Percentiles rank a stretch among this genome's conserved stretches.
phyloP scores from a whole-genome alignment of 2,797 vertebrate genomes.

The Artibeus lituratus region DNA sequence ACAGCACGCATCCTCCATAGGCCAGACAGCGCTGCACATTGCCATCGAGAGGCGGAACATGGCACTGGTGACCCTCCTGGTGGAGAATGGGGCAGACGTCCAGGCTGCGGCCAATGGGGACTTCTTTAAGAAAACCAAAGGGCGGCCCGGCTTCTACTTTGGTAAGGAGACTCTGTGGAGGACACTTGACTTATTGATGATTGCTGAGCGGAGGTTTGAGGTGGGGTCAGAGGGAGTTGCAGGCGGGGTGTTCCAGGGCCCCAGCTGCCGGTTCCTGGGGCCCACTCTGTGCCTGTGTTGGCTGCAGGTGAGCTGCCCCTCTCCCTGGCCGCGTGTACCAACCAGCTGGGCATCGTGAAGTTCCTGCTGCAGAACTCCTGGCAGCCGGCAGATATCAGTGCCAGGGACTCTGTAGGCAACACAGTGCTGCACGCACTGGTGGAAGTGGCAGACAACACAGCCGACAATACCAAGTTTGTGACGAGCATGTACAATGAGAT shows the following conservation, averaged over 20 bases:
- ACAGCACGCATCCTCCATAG: conserved; percentile 73
- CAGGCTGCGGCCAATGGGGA: conserved; percentile 91
- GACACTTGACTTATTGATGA: background rate
- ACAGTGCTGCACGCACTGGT: conserved; percentile 94
- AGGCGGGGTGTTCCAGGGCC: background rate
- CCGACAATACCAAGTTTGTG: conserved; percentile 92
- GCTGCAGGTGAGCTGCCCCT: conserved; percentile 91
- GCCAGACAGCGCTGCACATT: conserved; percentile 95
- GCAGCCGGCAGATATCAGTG: conserved; percentile 81
- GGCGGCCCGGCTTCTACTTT: conserved; percentile 92
- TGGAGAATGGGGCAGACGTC: conserved; percentile 92
- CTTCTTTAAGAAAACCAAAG: conserved; percentile 92
- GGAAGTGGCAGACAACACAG: conserved; percentile 90
- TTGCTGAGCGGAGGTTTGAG: background rate
- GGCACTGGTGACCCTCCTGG: conserved; percentile 87
- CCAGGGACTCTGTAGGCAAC: conserved; percentile 91
- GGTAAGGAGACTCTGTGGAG: conserved; percentile 83
- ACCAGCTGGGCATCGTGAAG: conserved; percentile 92
- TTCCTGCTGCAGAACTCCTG: conserved; percentile 91
- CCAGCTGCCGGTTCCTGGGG: background rate
- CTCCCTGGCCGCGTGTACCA: conserved; percentile 95
- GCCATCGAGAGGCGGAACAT: conserved; percentile 95
- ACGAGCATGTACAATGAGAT: conserved; percentile 93
- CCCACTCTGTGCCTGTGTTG: background rate
- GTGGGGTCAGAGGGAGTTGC: background rate